These are phyloP conservation scores for Takifugu flavidus DNA, from an alignment of 2,113 vertebrate species.

Conservation along the genomic window DNA sequence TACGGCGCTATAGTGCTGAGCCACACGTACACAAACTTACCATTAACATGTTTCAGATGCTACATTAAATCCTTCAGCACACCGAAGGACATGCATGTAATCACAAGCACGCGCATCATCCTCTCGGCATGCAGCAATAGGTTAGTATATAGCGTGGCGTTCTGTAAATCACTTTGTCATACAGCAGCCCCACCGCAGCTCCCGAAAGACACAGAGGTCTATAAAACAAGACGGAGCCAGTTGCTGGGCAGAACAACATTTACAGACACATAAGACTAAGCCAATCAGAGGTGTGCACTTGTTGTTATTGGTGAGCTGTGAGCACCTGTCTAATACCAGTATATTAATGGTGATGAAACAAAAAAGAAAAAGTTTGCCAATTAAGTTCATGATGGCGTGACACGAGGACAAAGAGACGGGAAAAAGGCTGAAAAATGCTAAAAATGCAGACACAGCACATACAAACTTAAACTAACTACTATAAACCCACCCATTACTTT, in stretches of 20 bases:
- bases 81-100: neutral
- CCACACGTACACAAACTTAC: slow-evolving; percentile 23
- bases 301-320: slow-evolving; percentile 57
- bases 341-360: slow-evolving; percentile 1
- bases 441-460: too few relatives aligned
- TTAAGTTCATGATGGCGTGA: neutral
- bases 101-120: slow-evolving; percentile 6
- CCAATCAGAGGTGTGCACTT: slow-evolving; percentile 53
- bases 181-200: slow-evolving; percentile 24
- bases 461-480: neutral
- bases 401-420: neutral
- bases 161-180: slow-evolving; percentile 19
- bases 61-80: slow-evolving; percentile 9
- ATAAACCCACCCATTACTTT: slow-evolving; percentile 5
- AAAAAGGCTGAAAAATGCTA: neutral
- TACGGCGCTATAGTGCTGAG: slow-evolving; percentile 22
- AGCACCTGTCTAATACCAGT: slow-evolving; percentile 38
- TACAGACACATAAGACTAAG: slow-evolving; percentile 30
- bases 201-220: slow-evolving; percentile 37
- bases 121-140: slow-evolving; percentile 15
- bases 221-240: slow-evolving; percentile 55
- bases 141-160: neutral
- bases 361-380: too few relatives aligned
- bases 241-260: slow-evolving; percentile 67
- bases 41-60: slow-evolving; percentile 23